Percentiles rank a stretch among this genome's conserved stretches.
Evolutionary conservation across 1,140 invertebrate genomes (phyloP).

Genomic region (Pogonomyrmex barbatus): DNA sequence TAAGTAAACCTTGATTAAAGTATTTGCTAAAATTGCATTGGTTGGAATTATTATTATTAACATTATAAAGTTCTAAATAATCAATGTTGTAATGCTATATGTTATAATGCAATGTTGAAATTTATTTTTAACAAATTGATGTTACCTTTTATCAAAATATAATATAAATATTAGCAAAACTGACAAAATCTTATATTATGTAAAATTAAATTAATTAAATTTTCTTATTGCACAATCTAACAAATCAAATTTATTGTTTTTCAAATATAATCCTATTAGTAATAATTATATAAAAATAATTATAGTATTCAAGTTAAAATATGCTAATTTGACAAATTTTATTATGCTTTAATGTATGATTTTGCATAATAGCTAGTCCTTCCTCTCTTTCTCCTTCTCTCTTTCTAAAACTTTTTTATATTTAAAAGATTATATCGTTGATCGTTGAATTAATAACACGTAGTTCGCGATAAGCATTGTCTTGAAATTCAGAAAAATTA

Average conservation of each 20-base stretch:
- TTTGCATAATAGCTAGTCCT: not conserved
- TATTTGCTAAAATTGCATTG: not conserved
- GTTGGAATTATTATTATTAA: constrained; percentile 3
- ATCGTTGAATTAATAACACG: too few species aligned
- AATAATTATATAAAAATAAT: not conserved
- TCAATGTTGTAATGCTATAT: too few species aligned
- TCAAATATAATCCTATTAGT: not conserved
- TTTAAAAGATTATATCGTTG: too few species aligned
- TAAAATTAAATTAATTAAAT: not conserved
- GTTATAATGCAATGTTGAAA: constrained; percentile 17
- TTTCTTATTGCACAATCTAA: not conserved
- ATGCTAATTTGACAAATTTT: not conserved
- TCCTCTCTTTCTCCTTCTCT: not conserved
- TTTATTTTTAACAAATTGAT: not conserved
- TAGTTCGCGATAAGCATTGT: too few species aligned
- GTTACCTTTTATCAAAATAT: not conserved
- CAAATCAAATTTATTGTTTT: not conserved
- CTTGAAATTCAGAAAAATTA: too few species aligned
- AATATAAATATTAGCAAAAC: not conserved
- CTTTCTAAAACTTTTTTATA: too few species aligned
- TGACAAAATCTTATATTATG: not conserved
- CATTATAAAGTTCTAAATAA: not conserved
- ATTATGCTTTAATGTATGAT: not conserved
- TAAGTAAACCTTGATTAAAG: too few species aligned
- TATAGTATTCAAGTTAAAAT: not conserved